Percentiles rank a stretch among this genome's conserved stretches.
phyloP scores from a whole-genome alignment of 1,140 invertebrate genomes.

The Papilio aristodemus region DNA sequence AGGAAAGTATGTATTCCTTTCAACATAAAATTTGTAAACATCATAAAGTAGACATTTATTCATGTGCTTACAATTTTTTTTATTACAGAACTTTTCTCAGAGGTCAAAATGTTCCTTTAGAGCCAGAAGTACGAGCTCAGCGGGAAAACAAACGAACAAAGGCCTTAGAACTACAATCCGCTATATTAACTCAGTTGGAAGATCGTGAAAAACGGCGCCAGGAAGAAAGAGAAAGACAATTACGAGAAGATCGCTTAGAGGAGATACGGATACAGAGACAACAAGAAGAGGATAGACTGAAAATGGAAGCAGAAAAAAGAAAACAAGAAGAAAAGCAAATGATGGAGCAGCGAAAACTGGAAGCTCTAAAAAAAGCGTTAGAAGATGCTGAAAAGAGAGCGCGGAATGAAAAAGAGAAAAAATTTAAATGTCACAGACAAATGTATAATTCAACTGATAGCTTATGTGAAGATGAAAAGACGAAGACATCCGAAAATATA shows the following conservation, averaged over 20 bases:
- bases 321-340: slow-evolving; percentile 82
- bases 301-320: slow-evolving; percentile 82
- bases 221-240: slow-evolving; percentile 83
- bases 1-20: slow-evolving; percentile 55
- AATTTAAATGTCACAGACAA: slow-evolving; percentile 65
- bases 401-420: slow-evolving; percentile 80
- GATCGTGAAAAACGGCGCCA: slow-evolving; percentile 84
- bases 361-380: slow-evolving; percentile 82
- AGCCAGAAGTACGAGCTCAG: slow-evolving; percentile 84
- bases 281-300: slow-evolving; percentile 83
- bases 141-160: slow-evolving; percentile 85
- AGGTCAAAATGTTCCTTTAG: slow-evolving; percentile 87
- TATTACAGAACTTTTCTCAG: slow-evolving; percentile 83
- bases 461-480: slow-evolving; percentile 42
- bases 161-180: slow-evolving; percentile 86
- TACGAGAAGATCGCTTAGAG: slow-evolving; percentile 84
- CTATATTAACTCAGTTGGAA: slow-evolving; percentile 87
- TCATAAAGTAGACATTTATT: background rate
- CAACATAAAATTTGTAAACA: background rate
- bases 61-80: background rate
- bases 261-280: slow-evolving; percentile 85
- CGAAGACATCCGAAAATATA: slow-evolving; percentile 42
- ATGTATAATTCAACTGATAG: slow-evolving; percentile 37
- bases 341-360: slow-evolving; percentile 81
- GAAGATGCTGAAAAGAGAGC: slow-evolving; percentile 83